Conservation (phyloP, 35 echinoderm and acorn worm genomes). For the Strongylocentrotus purpuratus region DNA sequence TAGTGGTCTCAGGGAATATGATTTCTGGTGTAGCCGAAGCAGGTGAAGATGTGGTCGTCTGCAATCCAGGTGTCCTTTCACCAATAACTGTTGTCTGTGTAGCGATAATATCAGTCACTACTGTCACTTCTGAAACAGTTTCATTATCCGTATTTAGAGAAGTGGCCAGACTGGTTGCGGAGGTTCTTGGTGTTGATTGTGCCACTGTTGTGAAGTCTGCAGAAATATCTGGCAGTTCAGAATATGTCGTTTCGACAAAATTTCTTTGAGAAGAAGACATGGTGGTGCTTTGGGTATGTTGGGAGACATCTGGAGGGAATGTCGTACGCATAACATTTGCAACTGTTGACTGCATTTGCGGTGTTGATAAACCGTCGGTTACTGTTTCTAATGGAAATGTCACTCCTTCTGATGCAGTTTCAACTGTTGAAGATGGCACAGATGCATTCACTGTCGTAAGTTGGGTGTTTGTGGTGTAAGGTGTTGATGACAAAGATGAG, state of each 20-base stretch:
- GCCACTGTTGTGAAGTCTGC: not conserved
- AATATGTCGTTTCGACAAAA: not conserved
- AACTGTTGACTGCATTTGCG: no score
- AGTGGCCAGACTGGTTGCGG: not conserved
- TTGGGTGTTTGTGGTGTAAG: not conserved
- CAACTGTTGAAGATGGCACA: not conserved
- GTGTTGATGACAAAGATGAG: not conserved
- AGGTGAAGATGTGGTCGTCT: not conserved
- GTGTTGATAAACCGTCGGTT: not conserved
- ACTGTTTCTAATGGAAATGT: not conserved
- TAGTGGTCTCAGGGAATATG: not conserved
- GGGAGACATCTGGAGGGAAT: not conserved
- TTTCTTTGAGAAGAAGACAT: not conserved
- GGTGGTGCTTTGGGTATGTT: not conserved
- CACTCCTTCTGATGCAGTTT: not conserved
- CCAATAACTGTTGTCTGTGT: not conserved
- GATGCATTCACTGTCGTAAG: not conserved
- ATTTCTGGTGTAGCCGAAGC: not conserved
- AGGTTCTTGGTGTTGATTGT: not conserved
- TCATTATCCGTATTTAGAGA: not conserved
- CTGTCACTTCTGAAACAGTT: not conserved
- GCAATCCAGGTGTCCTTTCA: not conserved
- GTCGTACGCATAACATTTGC: not conserved
- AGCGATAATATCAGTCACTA: not conserved
- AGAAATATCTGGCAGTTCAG: not conserved